A percentile compares a stretch with the other conserved stretches of the same genome.
phyloP scores from a whole-genome alignment of 2,113 vertebrate species.

The Dromaius novaehollandiae region DNA sequence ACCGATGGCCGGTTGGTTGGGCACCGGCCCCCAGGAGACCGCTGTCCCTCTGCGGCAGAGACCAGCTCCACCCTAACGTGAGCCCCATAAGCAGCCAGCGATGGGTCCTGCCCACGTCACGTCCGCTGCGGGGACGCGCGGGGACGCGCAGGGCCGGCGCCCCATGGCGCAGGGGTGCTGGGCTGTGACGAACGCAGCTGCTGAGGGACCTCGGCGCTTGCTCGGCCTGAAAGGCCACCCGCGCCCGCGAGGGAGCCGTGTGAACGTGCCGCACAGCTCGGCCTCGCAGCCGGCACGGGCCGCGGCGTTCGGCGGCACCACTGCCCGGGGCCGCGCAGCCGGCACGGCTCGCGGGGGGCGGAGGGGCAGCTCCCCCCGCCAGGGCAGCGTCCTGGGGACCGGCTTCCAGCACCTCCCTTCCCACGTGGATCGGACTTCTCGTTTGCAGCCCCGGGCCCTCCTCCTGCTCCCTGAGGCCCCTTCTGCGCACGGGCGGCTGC shows the following conservation, averaged over 20 bases:
- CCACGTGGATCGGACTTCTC: rapidly evolving
- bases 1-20: rapidly evolving
- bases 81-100: background rate
- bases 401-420: background rate
- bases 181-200: no score
- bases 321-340: no score
- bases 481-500: rapidly evolving
- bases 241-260: background rate
- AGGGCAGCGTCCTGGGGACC: background rate
- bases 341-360: rapidly evolving
- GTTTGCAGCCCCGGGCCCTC: background rate
- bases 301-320: no score
- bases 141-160: background rate
- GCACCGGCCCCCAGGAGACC: background rate
- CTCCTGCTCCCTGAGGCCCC: no score
- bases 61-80: background rate
- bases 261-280: background rate
- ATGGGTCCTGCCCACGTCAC: background rate
- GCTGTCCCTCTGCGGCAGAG: background rate
- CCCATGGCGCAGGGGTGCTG: no score
- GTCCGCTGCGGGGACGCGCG: background rate
- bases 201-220: no score
- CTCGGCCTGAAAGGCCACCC: background rate
- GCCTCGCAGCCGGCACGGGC: no score
- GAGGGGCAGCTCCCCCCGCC: rapidly evolving